A percentile compares a stretch with the other conserved stretches of the same genome.
Conservation (phyloP, 2,113 vertebrate species). For the Psilopsiagon aurifrons region DNA sequence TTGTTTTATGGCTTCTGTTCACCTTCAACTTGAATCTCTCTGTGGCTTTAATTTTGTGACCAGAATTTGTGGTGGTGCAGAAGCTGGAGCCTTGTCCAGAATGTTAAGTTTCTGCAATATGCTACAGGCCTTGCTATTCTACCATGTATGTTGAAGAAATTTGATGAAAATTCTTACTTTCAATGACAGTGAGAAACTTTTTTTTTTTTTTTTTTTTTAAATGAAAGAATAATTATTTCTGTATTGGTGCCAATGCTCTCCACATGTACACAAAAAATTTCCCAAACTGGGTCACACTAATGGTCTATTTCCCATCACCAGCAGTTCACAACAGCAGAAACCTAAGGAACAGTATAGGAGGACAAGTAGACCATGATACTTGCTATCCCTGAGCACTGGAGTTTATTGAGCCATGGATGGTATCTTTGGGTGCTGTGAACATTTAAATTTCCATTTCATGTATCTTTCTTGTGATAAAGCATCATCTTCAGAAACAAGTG, state of each 20-base stretch:
- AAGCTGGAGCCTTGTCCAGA: not conserved
- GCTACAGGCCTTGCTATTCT: not conserved
- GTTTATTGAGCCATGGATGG: not conserved
- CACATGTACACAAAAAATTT: not conserved
- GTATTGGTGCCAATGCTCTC: not conserved
- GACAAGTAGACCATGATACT: not conserved
- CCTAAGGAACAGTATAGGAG: not conserved
- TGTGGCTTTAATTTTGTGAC: not conserved
- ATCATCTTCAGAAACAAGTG: not conserved
- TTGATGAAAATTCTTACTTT: not conserved
- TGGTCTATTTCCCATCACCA: not conserved
- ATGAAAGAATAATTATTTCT: not conserved
- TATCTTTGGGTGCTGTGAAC: not conserved
- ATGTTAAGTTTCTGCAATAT: not conserved
- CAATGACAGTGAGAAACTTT: not conserved
- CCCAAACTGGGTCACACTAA: not conserved
- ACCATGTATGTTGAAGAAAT: not conserved
- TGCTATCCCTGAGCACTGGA: not conserved
- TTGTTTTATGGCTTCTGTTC: not conserved
- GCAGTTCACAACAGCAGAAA: not conserved
- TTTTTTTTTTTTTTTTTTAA: not conserved
- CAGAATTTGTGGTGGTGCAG: not conserved
- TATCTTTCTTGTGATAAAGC: not conserved
- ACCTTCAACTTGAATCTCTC: not conserved
- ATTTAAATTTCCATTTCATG: not conserved